Evolutionary conservation across 2,113 vertebrate species (phyloP).

Genomic region (Carlito syrichta): DNA sequence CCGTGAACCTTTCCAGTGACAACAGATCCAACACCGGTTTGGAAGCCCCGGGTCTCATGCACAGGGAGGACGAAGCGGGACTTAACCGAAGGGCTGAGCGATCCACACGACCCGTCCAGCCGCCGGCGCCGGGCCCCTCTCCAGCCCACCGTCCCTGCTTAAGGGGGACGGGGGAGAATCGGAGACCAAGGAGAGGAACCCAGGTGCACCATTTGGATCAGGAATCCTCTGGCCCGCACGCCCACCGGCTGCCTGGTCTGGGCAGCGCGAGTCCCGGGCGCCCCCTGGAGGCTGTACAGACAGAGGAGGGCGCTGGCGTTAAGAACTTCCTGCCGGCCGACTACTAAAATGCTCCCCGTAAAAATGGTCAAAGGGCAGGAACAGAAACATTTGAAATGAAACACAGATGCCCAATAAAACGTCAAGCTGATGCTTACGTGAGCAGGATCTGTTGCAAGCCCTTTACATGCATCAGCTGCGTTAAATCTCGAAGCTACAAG

Average conservation of each 20-base stretch:
- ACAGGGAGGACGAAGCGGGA: neutral
- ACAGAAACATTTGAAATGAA: neutral
- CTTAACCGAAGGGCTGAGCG: accelerated
- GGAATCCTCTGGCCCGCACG: neutral
- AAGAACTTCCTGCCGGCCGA: neutral
- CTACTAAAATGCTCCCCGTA: neutral
- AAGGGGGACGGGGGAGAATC: neutral
- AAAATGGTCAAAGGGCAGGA: constrained; percentile 7
- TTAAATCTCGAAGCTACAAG: neutral
- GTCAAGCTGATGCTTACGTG: neutral
- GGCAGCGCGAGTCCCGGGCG: neutral
- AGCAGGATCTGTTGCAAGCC: neutral
- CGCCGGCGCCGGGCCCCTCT: neutral
- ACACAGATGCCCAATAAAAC: constrained; percentile 34
- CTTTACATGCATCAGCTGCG: neutral
- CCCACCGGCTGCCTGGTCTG: accelerated
- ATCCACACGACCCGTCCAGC: accelerated
- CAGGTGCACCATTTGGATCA: neutral
- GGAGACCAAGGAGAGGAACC: neutral
- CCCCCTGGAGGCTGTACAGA: constrained; percentile 53
- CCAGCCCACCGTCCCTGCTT: neutral
- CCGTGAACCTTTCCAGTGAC: neutral
- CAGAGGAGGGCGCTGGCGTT: neutral
- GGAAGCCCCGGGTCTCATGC: neutral
- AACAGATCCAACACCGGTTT: neutral